A percentile compares a stretch with the other conserved stretches of the same genome.
Conservation (phyloP, 2,888 invertebrate genomes). For the Gordius sp. region DNA sequence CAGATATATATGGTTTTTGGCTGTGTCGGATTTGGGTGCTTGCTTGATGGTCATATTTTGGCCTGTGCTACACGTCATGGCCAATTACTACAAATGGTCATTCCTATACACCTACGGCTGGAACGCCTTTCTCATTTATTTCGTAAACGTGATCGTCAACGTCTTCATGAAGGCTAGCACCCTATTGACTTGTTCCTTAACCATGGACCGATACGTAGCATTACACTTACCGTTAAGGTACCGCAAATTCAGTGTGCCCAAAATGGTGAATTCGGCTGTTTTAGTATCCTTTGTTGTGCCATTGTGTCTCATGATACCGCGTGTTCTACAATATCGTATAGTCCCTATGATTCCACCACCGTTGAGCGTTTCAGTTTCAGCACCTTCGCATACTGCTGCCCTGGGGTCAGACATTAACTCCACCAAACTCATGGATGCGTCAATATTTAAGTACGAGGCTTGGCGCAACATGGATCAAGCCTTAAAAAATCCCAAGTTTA, state of each 20-base stretch:
- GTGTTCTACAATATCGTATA: background rate
- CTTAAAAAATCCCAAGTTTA: no score
- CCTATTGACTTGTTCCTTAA: background rate
- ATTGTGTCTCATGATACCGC: background rate
- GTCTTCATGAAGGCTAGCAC: conserved; percentile 11
- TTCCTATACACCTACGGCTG: background rate
- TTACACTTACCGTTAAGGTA: background rate
- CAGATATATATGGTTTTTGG: conserved; percentile 11
- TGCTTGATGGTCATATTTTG: conserved; percentile 9
- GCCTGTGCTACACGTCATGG: background rate
- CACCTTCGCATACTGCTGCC: no score
- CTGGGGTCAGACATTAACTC: no score
- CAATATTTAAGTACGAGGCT: no score
- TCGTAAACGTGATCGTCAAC: background rate
- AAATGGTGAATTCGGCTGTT: background rate
- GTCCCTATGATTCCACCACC: no score
- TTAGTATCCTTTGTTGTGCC: background rate
- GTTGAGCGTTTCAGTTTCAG: no score
- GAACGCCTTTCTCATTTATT: conserved; percentile 9
- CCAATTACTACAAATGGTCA: background rate
- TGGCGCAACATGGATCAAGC: no score
- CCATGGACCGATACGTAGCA: conserved; percentile 9
- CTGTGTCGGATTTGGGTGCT: background rate
- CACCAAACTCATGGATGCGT: no score
- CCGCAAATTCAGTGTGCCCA: conserved; percentile 9